Evolutionary conservation across 2,888 invertebrate species (phyloP), one percentile per base, ranked within the genome.

Genomic region (Tricholauxania praeusta): DNA sequence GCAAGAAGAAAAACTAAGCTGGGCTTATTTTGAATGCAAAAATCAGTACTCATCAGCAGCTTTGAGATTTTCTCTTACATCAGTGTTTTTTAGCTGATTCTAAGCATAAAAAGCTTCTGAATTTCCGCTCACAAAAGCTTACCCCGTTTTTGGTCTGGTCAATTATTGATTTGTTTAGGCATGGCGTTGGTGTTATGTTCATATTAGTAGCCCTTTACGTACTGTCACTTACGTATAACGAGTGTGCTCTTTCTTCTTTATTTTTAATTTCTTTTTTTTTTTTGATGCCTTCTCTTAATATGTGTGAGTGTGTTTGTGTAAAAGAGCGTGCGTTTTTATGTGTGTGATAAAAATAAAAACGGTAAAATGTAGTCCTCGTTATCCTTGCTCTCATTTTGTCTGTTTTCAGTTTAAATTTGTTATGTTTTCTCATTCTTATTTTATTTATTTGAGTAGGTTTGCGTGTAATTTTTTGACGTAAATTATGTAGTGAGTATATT

Each of bases 321-420:
- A n/a, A 51, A 19, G 59, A 68, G 59, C 57, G 19, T 28, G 17
- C 57, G 28, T 60, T 47, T n/a, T 17, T 63, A 47, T 62, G 39
- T 48, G 32, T 3, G 4, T 8, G 55, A 19, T 39, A 39, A 10
- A 10, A 39, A 39, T 8, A 39, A 39, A 39, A 39, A 15, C 55
- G 14, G 8, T 63, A 7, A 60, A 28, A 62, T 62, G 62, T 72
- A 52, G 57, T 57, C 12, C 55, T 52, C 62, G 63, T 68, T 75
- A 73, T 75, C 73, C 72, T 60, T 77, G 75, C 75, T 68, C 75
- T 72, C 75, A 60, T 75, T 75, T 72, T 53, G 53, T 52, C 48
- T 63, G 39, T 39, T 39, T 39, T 10, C 39, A 63, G 7, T 63
- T 71, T 70, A 69, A 77, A 78, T 62, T 73, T 76, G 76, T 55